Base-by-base conservation (phyloP, 2,113 vertebrate genomes). In the Cromileptes altivelis region DNA sequence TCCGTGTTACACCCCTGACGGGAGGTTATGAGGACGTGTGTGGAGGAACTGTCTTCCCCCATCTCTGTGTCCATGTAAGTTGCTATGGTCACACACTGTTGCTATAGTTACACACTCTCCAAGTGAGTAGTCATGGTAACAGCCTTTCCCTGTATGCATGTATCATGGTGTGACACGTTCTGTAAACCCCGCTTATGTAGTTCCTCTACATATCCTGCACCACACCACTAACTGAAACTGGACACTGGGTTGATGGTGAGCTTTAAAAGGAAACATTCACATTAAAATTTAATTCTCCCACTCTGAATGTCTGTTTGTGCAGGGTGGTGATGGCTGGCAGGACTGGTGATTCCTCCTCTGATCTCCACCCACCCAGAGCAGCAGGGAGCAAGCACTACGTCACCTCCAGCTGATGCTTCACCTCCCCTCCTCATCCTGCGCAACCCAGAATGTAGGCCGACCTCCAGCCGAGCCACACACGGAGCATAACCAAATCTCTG, bases 1-100 rank as follows among this genome's bases (percentile, higher is more conserved):
- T 12, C 50, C 70, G 21, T 90, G 84, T 80, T 85, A 67, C 80
- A 85, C 88, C 73, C 86, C 91, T 75, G 86, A 90, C 14, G 80
- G 61, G 78, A 88, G 62, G 63, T 70, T 78, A 70, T 88, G 88
- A 93, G 62, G 76, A 75, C 42, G 33, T 37, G 60, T 19, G 57
- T 30, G 67, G 49, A 74, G 70, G 61, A 53, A 30, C 53, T 37
- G 0, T 19, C 62, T 13, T 25, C 71, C 58, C 14, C 62, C 50
- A 11, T 56, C 12, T 70, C 33, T 42, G 65, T 0, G 70, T 70
- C 57, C 78, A 63, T 47, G 89, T 92, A 50, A 86, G 91, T 87
- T 62, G 19, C 47, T 18, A 70, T 61, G 37, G 80, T 80, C 61
- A 40, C 56, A 55, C 40, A 49, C 50, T 75, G 75, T 82, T 80